Base-by-base conservation (phyloP, 2,113 vertebrate species). In the Vicugna pacos region DNA sequence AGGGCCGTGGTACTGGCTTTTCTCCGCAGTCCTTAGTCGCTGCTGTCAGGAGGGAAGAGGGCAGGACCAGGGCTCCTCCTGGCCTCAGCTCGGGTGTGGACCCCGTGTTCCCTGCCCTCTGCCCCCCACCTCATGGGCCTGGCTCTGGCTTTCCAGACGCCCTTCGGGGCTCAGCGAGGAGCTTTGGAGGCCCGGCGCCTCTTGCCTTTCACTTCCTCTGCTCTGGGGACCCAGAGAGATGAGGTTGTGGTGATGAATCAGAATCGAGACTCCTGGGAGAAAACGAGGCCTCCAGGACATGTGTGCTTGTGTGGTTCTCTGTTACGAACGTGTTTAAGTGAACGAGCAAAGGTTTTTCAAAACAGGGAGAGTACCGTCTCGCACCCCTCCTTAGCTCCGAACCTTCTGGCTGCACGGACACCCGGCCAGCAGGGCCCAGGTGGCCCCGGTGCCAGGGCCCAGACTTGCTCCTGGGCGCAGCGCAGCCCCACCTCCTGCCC, bases 271-370 rank as follows among this genome's bases (percentile, higher is more conserved):
- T 15, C 42, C 42, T 14, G 8, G 0, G 88, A n/a, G 76, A 11
- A 24, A 67, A 3, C 2, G 20, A 12, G 88, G 35, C 10, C 17
- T 73, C 32, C 73, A 20, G 3, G 0, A 35, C 8, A 9, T 52
- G 19, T 20, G 12, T 24, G 26, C 75, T 12, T 38, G 11, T 42
- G 8, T 5, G n/a, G 2, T 5, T 19, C 28, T 76, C 12, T 52
- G 1, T 52, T n/a, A 4, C 0, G n/a, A 32, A 10, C 60, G 0
- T 42, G 6, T 48, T 15, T 46, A 15, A 12, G 0, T 6, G 35
- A 24, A 1, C 0, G 8, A n/a, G 50, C 19, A 17, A 17, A 91
- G 50, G 62, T 58, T 81, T 42, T 58, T 19, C 54, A 19, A 22
- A 62, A 1, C 26, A 22, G 12, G 56, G 14, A 48, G 30, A 19